phyloP scores from a whole-genome alignment of 2,888 invertebrate genomes.

The Autographa pulchrina region DNA sequence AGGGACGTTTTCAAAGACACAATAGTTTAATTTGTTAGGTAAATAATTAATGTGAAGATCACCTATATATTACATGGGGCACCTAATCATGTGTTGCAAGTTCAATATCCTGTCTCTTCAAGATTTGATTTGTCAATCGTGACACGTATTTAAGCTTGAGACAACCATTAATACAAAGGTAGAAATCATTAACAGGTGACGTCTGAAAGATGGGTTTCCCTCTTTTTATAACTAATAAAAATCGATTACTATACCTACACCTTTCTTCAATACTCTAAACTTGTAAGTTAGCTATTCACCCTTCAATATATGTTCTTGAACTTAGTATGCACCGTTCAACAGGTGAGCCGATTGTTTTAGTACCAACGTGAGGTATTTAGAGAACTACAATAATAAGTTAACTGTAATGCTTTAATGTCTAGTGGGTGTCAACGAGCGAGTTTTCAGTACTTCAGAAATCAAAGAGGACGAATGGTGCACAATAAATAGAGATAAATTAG shows the following conservation, averaged over 20 bases:
- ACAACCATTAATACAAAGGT: too few species aligned
- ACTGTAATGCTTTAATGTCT: neutral
- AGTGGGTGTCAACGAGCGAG: neutral
- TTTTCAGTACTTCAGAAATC: neutral
- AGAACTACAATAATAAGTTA: neutral
- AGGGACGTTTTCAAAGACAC: too few species aligned
- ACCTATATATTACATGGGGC: too few species aligned
- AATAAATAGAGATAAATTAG: neutral
- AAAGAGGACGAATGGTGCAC: neutral
- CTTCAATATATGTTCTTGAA: neutral
- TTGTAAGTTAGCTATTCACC: neutral
- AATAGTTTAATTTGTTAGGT: too few species aligned
- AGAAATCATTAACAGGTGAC: too few species aligned
- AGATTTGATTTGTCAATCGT: too few species aligned
- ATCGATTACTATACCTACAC: neutral
- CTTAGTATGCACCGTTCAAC: conserved; percentile 1
- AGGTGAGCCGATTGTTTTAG: conserved; percentile 8
- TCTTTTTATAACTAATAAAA: neutral
- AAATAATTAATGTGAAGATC: too few species aligned
- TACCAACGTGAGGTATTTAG: neutral
- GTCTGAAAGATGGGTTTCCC: too few species aligned
- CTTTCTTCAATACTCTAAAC: neutral
- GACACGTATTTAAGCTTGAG: too few species aligned
- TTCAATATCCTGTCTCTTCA: too few species aligned
- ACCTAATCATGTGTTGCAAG: too few species aligned